Percentiles rank a stretch among this genome's conserved stretches.
Conservation (phyloP, 2,888 invertebrate species). For the Tryphoninae sp. region DNA sequence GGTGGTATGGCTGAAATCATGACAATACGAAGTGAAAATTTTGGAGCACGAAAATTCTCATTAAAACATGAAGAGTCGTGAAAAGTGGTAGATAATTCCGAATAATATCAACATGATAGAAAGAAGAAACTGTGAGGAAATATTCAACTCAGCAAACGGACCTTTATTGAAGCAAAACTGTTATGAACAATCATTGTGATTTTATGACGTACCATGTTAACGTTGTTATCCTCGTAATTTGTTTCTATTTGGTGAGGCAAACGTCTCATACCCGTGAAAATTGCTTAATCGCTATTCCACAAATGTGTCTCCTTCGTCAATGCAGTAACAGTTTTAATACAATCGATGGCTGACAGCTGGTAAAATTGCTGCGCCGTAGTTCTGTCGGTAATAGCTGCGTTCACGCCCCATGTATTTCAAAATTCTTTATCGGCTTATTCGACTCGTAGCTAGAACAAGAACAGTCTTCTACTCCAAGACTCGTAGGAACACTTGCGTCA, state of each 20-base stretch:
- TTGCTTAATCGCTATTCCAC: conserved; percentile 26
- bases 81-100: neutral
- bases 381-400: conserved; percentile 22
- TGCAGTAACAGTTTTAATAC: conserved; percentile 67
- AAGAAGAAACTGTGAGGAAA: conserved; percentile 10
- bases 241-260: conserved; percentile 55
- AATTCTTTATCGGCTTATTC: conserved; percentile 45
- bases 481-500: no score
- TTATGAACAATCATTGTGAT: neutral
- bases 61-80: neutral
- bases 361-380: conserved; percentile 70
- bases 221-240: conserved; percentile 54
- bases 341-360: conserved; percentile 78
- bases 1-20: conserved; percentile 1
- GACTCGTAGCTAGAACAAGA: neutral
- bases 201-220: conserved; percentile 58
- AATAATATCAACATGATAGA: neutral
- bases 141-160: conserved; percentile 3
- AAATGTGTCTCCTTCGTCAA: conserved; percentile 58
- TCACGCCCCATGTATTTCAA: conserved; percentile 65
- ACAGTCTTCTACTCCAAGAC: neutral
- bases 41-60: neutral
- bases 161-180: conserved; percentile 18
- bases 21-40: neutral
- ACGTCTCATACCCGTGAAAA: conserved; percentile 58